Percentiles rank a stretch among this genome's conserved stretches.
phyloP scores from a whole-genome alignment of 2,113 vertebrate species.

The Pyrgilauda ruficollis region DNA sequence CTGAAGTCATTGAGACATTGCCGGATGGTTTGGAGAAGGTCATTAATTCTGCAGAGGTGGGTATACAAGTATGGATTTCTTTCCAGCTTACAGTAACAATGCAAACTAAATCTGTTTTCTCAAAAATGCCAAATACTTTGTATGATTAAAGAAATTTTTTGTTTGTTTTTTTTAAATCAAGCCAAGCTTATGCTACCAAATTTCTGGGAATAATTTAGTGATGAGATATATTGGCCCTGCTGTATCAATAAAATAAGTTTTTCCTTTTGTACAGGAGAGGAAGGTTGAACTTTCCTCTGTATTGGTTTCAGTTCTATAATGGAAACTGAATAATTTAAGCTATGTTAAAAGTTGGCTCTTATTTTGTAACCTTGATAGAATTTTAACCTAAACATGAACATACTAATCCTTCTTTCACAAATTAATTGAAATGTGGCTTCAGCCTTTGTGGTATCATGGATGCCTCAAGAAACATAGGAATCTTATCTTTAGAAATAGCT shows the following conservation, averaged over 20 bases:
- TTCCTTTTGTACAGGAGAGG: neutral
- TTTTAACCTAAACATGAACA: neutral
- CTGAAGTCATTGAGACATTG: conserved; percentile 74
- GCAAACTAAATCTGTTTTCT: neutral
- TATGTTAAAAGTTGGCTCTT: neutral
- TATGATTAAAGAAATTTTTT: neutral
- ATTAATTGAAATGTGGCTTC: neutral
- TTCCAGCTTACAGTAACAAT: neutral
- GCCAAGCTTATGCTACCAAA: neutral
- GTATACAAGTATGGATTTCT: neutral
- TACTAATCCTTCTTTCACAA: neutral
- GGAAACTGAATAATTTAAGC: neutral
- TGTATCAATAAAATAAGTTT: neutral
- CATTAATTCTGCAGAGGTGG: conserved; percentile 85
- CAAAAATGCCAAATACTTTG: neutral
- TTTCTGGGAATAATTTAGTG: neutral
- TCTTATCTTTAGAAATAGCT: neutral
- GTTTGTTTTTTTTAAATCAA: neutral
- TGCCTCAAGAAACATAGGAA: neutral
- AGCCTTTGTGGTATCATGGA: neutral
- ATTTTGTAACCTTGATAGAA: neutral
- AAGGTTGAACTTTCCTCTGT: neutral
- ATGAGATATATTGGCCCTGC: neutral
- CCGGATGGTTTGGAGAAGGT: conserved; percentile 81
- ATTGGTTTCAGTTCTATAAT: neutral